phyloP scores from a whole-genome alignment of 92 coral and sea anemone species.

The Heliopora coerulea region DNA sequence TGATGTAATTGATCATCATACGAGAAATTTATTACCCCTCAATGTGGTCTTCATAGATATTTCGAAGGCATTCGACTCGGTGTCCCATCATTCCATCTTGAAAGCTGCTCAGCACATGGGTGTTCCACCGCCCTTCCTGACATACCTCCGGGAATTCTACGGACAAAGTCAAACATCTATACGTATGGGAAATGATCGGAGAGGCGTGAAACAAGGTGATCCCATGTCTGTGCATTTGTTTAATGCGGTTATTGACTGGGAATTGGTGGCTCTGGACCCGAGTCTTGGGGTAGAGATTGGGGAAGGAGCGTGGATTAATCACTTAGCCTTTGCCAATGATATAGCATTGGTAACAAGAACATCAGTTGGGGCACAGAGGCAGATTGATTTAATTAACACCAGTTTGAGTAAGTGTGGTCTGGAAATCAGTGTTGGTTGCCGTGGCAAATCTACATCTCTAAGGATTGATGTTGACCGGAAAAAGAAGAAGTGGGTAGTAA shows the following conservation, averaged over 20 bases:
- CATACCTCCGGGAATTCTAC: constrained; percentile 21
- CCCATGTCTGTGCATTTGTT: constrained; percentile 21
- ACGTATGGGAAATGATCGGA: background rate
- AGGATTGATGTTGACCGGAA: constrained; percentile 32
- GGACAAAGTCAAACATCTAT: background rate
- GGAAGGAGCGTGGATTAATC: background rate
- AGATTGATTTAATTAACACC: background rate
- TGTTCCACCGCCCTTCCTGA: constrained; percentile 8
- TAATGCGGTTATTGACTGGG: constrained; percentile 22
- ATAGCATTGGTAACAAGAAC: constrained; percentile 1
- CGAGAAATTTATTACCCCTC: background rate
- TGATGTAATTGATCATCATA: constrained; percentile 7
- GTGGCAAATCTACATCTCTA: constrained; percentile 39
- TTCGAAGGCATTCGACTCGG: constrained; percentile 31
- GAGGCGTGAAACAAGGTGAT: constrained; percentile 37
- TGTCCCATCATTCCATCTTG: constrained; percentile 14
- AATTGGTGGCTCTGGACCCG: constrained; percentile 1
- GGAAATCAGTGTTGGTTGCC: constrained; percentile 2
- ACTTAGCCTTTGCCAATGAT: constrained; percentile 31
- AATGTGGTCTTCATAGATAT: constrained; percentile 33
- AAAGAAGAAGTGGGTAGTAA: constrained; percentile 37
- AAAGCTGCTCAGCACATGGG: background rate
- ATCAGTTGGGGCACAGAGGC: constrained; percentile 3
- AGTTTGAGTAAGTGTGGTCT: constrained; percentile 1
- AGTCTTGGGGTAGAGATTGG: background rate